Evolutionary conservation across 2,797 vertebrate species (phyloP).

Genomic region (Aplochiton taeniatus): DNA sequence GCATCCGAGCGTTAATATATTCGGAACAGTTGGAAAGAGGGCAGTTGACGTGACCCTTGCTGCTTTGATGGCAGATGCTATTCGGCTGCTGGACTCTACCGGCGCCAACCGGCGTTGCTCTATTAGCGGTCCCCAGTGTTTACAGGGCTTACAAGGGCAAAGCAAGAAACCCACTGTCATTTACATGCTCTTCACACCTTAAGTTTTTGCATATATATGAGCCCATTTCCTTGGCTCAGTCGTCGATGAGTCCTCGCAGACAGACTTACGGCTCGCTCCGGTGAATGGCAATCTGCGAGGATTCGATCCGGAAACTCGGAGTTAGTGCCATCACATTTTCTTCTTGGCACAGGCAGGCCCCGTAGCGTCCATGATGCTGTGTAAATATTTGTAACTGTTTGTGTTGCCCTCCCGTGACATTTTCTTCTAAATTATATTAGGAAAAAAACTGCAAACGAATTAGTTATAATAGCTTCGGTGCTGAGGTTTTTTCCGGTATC

Average conservation of each 20-base stretch:
- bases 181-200: constrained; percentile 62
- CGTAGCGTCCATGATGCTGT: too few relatives aligned
- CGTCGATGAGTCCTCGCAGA: constrained; percentile 52
- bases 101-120: constrained; percentile 40
- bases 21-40: background rate
- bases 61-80: constrained; percentile 42
- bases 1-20: background rate
- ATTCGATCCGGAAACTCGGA: constrained; percentile 28
- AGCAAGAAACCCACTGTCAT: constrained; percentile 43
- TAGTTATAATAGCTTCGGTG: too few relatives aligned
- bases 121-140: constrained; percentile 51
- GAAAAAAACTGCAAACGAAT: too few relatives aligned
- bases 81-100: constrained; percentile 9
- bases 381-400: too few relatives aligned
- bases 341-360: too few relatives aligned
- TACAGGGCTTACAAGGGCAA: constrained; percentile 56
- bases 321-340: too few relatives aligned
- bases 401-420: too few relatives aligned
- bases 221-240: constrained; percentile 51
- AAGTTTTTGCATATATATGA: constrained; percentile 65
- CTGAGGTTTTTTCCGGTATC: too few relatives aligned
- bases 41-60: constrained; percentile 33
- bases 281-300: constrained; percentile 46
- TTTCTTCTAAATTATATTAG: too few relatives aligned
- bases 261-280: constrained; percentile 48